A percentile compares a stretch with the other conserved stretches of the same genome.
Conservation (phyloP, 2,888 invertebrate genomes). For the Tipula helvola region DNA sequence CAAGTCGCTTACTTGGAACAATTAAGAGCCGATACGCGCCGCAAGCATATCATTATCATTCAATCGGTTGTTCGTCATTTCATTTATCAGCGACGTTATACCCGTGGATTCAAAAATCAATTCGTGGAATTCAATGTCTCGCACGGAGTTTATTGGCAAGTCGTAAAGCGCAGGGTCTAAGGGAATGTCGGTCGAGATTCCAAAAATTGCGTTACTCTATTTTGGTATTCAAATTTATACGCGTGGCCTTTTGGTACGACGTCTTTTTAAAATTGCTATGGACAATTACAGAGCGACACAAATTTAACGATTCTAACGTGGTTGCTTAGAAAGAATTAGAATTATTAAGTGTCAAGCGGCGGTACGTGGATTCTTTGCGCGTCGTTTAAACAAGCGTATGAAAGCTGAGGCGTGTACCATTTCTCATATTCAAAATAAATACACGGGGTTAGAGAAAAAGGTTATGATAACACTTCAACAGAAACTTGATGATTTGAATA, state of each 20-base stretch:
- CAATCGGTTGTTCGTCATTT: conserved; percentile 84
- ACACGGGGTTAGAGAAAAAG: conserved; percentile 89
- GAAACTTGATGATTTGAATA: conserved; percentile 64
- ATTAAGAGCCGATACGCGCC: conserved; percentile 66
- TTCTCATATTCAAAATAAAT: conserved; percentile 76
- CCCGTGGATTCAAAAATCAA: conserved; percentile 50
- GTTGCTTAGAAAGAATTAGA: conserved; percentile 55
- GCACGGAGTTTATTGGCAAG: conserved; percentile 76
- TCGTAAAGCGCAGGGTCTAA: conserved; percentile 52
- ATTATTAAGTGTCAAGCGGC: conserved; percentile 65
- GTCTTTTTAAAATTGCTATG: conserved; percentile 40
- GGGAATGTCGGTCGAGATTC: conserved; percentile 56
- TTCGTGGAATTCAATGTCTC: conserved; percentile 62
- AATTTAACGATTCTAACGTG: conserved; percentile 72
- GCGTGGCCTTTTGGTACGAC: conserved; percentile 59
- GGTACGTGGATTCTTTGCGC: conserved; percentile 67
- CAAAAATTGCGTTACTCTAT: conserved; percentile 45
- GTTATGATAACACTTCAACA: conserved; percentile 95
- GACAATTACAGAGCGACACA: conserved; percentile 44
- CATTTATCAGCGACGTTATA: conserved; percentile 59
- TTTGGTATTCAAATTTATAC: conserved; percentile 58
- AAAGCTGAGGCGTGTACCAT: conserved; percentile 87
- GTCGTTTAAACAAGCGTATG: conserved; percentile 65
- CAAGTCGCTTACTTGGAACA: conserved; percentile 97
- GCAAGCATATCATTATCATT: conserved; percentile 79